Conservation (phyloP, 2,113 vertebrate species). For the Myiagra hebetior region DNA sequence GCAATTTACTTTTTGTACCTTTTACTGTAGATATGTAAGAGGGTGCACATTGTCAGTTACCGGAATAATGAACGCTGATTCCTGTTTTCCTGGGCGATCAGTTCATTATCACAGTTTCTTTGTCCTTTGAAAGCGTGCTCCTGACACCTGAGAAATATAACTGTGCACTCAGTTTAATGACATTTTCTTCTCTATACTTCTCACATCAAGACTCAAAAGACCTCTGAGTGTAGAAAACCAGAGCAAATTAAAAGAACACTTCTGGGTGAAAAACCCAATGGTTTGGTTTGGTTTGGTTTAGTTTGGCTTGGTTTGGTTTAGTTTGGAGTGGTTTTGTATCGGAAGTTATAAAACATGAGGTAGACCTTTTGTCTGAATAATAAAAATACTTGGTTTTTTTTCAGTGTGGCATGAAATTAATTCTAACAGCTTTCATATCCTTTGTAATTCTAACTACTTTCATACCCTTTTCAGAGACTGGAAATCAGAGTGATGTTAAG, state of each 20-base stretch:
- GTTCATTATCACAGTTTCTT: not conserved
- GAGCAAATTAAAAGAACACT: not conserved
- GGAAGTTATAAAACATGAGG: not conserved
- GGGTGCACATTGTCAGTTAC: not conserved
- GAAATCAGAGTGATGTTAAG: not conserved
- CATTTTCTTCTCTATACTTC: not conserved
- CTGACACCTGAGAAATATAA: not conserved
- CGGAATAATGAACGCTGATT: not conserved
- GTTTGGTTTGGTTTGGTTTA: not conserved
- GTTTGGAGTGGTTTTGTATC: not conserved
- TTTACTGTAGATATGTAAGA: not conserved
- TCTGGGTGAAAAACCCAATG: rapidly evolving
- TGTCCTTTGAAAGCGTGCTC: not conserved
- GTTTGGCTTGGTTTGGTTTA: not conserved
- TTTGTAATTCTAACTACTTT: not conserved
- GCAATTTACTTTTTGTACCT: not conserved
- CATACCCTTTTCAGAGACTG: not conserved
- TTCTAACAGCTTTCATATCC: not conserved
- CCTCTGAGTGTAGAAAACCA: not conserved
- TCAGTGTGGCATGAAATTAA: not conserved
- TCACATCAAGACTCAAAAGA: not conserved
- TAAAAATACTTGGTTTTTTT: not conserved
- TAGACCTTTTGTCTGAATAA: not conserved
- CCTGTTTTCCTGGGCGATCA: not conserved
- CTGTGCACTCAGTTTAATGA: not conserved